phyloP scores from a whole-genome alignment of 2,797 vertebrate species.

The Glyptemys insculpta region DNA sequence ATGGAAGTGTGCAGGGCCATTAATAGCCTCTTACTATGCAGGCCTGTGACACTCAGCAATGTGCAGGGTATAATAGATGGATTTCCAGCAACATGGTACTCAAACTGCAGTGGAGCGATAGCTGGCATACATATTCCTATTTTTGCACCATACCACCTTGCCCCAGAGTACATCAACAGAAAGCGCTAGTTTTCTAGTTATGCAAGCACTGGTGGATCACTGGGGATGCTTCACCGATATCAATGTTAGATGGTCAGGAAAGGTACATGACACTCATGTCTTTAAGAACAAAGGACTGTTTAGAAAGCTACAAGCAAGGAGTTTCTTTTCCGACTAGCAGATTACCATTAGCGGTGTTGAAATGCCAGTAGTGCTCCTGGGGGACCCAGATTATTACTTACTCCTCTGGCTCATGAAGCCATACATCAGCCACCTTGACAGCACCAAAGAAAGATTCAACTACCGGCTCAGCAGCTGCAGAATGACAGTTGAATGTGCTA shows the following conservation, averaged over 20 bases:
- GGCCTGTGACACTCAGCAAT: background rate
- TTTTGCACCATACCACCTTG: background rate
- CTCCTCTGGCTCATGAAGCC: background rate
- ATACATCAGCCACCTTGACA: background rate
- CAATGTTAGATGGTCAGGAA: background rate
- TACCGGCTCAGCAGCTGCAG: background rate
- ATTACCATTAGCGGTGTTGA: background rate
- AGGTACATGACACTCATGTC: background rate
- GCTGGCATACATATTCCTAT: background rate
- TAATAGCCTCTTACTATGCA: background rate
- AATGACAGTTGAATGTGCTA: background rate
- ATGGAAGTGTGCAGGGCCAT: background rate
- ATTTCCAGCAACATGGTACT: background rate
- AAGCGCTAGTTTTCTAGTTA: background rate
- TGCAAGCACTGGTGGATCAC: background rate
- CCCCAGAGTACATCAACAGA: background rate
- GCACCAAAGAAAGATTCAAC: background rate
- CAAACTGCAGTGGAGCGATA: background rate
- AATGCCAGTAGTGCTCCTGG: background rate
- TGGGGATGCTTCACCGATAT: background rate
- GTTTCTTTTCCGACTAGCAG: background rate
- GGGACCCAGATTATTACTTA: background rate
- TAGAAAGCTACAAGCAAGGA: background rate
- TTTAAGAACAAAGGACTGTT: background rate
- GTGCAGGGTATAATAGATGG: background rate